phyloP scores from a whole-genome alignment of 35 echinoderm and acorn worm species.

The Heliocidaris tuberculata region DNA sequence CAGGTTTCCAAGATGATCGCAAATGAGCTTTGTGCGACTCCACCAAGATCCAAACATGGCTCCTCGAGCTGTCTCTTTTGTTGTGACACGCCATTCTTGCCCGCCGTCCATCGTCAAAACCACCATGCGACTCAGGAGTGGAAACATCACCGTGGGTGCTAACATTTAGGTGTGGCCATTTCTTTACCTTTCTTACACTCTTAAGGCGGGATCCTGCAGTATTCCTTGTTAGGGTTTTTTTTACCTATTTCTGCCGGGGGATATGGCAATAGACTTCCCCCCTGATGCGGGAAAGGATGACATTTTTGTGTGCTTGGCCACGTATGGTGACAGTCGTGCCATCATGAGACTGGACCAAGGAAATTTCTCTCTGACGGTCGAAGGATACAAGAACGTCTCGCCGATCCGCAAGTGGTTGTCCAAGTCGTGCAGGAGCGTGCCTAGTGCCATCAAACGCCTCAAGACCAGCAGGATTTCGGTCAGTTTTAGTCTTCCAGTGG shows the following conservation, averaged over 20 bases:
- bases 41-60: neutral
- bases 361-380: conserved; percentile 1
- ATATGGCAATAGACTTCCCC: conserved; percentile 23
- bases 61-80: neutral
- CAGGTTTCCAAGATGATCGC: conserved; percentile 15
- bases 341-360: conserved; percentile 39
- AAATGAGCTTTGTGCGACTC: neutral
- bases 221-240: neutral
- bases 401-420: conserved; percentile 42
- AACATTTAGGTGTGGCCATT: conserved; percentile 9
- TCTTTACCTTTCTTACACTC: neutral
- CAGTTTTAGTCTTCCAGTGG: neutral
- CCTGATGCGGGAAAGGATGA: conserved; percentile 8
- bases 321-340: conserved; percentile 1
- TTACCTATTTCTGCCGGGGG: neutral
- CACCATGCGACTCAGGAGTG: neutral
- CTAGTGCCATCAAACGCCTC: conserved; percentile 30
- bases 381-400: conserved; percentile 14
- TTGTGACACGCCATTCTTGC: neutral
- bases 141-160: neutral
- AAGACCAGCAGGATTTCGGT: neutral
- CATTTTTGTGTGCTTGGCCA: conserved; percentile 37
- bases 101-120: conserved; percentile 7
- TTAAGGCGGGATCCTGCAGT: neutral
- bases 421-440: conserved; percentile 35